Base-by-base conservation (phyloP, 2,888 invertebrate species). In the Allolobophora icterica region DNA sequence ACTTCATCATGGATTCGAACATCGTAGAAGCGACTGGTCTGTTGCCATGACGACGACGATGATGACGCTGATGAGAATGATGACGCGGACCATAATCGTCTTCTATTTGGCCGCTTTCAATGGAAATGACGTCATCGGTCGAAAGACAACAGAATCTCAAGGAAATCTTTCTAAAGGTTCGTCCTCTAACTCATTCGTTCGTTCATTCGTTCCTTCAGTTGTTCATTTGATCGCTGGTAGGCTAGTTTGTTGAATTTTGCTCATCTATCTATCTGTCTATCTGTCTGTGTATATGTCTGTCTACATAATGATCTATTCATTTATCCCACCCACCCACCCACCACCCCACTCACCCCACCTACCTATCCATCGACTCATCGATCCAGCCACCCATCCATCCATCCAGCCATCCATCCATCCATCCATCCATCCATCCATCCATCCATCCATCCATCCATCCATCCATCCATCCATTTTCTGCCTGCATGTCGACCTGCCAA, bases 1-100 rank as follows among this genome's bases (percentile, higher is more conserved):
- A 71, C 71, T n/a, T 71, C 71, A n/a, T 71, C 71, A 71, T 71
- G 71, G 71, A 71, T 71, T n/a, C 71, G n/a, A n/a, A n/a, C 30
- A 71, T 71, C 71, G 30, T n/a, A n/a, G 71, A 30, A 11, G 30
- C 30, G 30, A n/a, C 71, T n/a, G 71, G 1, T 71, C 30, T 71
- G 13, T 71, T 71, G n/a, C n/a, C 3, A 71, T 71, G 71, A 71
- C n/a, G 71, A 71, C 71, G 21, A 15, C 24, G 71, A 71, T 8
- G 71, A 30, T n/a, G 71, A 30, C n/a, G 71, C 71, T 71, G 71
- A 30, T 71, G 71, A 71, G 1, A n/a, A 71, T 71, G 71, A 71
- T 71, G n/a, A 71, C n/a, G 71, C 30, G 71, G 71, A 71, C 71
- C 30, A n/a, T 71, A 11, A n/a, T 71, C 30, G 13, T 71, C 30